These are phyloP conservation scores for Lepidocolaptes lacrymiger DNA, from an alignment of 2,797 vertebrate genomes.

Conservation along the genomic window DNA sequence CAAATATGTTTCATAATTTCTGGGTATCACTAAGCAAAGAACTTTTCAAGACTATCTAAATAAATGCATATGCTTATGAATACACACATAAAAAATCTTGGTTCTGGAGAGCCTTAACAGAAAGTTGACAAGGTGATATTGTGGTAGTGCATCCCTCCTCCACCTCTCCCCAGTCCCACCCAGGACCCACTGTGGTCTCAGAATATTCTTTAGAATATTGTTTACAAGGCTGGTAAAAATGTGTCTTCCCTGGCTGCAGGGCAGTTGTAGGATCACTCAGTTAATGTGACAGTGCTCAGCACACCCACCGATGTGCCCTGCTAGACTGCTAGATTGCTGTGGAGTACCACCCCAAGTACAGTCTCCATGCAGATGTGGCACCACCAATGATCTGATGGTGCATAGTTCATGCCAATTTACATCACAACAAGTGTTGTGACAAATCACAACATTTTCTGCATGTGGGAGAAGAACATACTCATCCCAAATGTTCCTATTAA, in stretches of 20 bases:
- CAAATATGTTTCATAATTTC: not conserved
- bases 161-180: fast-evolving
- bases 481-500: not conserved
- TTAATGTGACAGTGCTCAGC: fast-evolving
- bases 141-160: not conserved
- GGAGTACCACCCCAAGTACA: not conserved
- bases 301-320: fast-evolving
- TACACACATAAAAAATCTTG: not conserved
- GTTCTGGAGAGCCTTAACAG: not conserved
- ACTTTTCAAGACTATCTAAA: not conserved
- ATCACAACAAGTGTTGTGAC: not conserved
- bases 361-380: not conserved
- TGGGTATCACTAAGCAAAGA: not conserved
- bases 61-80: not conserved
- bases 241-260: not conserved
- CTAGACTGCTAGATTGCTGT: no score
- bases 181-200: fast-evolving
- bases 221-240: not conserved
- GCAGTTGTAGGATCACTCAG: not conserved
- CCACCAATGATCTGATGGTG: not conserved
- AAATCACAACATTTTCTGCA: not conserved
- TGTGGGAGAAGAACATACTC: not conserved
- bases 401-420: not conserved
- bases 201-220: not conserved
- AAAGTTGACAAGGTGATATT: not conserved